These are phyloP conservation scores for Cheilosia soror DNA, from an alignment of 2,888 invertebrate species.

Conservation along the genomic window DNA sequence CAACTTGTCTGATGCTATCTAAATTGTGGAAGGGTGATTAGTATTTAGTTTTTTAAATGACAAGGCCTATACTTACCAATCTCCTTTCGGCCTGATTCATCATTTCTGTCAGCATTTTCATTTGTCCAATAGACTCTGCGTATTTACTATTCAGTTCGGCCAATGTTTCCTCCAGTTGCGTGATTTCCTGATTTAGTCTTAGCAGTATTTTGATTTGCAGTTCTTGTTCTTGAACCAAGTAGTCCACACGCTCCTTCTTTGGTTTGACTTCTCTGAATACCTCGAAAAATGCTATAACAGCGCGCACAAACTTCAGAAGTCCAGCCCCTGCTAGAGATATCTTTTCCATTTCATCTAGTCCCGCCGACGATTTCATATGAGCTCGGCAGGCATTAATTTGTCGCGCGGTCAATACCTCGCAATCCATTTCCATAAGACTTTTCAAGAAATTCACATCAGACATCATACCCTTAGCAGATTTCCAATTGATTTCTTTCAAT, in stretches of 20 bases:
- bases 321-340: constrained; percentile 95
- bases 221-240: constrained; percentile 89
- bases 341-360: constrained; percentile 92
- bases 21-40: constrained; percentile 12
- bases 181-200: constrained; percentile 90
- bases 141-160: constrained; percentile 89
- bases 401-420: constrained; percentile 88
- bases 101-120: constrained; percentile 82
- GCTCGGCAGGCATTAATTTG: constrained; percentile 89
- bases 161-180: constrained; percentile 89
- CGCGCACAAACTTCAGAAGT: constrained; percentile 92
- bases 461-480: constrained; percentile 96
- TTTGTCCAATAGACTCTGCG: constrained; percentile 88
- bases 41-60: background rate
- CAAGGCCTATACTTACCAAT: constrained; percentile 76
- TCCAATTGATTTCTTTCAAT: constrained; percentile 94
- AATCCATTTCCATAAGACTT: constrained; percentile 93
- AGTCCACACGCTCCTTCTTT: constrained; percentile 92
- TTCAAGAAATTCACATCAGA: constrained; percentile 93
- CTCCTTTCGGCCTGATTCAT: constrained; percentile 84
- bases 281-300: constrained; percentile 95
- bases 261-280: constrained; percentile 94
- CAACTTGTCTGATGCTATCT: constrained; percentile 93
- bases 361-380: constrained; percentile 89
- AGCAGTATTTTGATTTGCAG: constrained; percentile 86